Base-by-base conservation (phyloP, 2,113 vertebrate genomes). In the Prunella himalayana region DNA sequence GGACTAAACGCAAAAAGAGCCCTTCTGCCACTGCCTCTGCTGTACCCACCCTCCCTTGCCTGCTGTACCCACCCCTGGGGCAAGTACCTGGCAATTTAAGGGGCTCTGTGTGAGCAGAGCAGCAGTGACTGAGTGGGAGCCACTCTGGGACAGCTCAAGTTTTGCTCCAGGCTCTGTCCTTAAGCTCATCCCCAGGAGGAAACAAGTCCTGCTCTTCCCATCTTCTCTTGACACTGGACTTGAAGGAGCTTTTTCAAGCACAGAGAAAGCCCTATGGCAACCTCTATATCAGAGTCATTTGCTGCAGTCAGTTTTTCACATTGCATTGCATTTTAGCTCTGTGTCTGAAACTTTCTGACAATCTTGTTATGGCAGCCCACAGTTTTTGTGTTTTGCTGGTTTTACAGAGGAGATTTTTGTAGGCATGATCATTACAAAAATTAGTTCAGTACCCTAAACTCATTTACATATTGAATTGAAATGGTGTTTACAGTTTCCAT, bases 11-110 rank as follows among this genome's bases (percentile, higher is more conserved):
- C 6, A 37, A 39, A 19, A 59, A 60, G 41, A 78, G 11, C 28
- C 44, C 19, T 79, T 77, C 54, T 56, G 35, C 39, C 31, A 15
- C 11, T 39, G 28, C 22, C 31, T 88, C 28, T 86, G 33, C 20
- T 80, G 15, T n/a, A 12, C 1, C 1, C 31, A 35, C 2, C 6
- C 15, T 54, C 28, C 3, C 9, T 35, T n/a, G n/a, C n/a, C 28
- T 86, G 33, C 20, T 80, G 15, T n/a, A 37, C 37, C 37, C 59
- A 71, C 10, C 30, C 75, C 27, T 1, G 6, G 24, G 17, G n/a
- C 11, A 3, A 31, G 14, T n/a, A 39, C 9, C 21, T 63, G 41
- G 25, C 51, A 60, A 17, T 71, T 75, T 22, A 64, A 64, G 47
- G 28, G 28, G 9, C 13, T 66, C 8, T 3, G 3, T 7, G 31